Evolutionary conservation across 2,113 vertebrate species (phyloP), one percentile per base, ranked within the genome.

Genomic region (Bungarus multicinctus): DNA sequence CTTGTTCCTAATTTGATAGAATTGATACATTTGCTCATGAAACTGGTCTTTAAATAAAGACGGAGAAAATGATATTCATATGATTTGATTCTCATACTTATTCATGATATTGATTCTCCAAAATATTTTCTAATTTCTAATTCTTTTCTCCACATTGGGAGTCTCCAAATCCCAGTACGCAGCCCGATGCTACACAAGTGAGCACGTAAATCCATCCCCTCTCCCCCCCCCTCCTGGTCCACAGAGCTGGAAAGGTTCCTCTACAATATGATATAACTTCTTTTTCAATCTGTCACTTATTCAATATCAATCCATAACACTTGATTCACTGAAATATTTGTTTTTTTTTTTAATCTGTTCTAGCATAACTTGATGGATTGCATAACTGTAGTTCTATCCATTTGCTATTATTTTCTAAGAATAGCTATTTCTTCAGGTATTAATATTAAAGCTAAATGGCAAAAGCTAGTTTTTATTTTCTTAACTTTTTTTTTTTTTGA

Each of bases 191-290:
- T 69, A 4, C 27, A 30, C 27, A 69, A n/a, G 30, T 0, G 30
- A 69, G 60, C 12, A 34, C 2, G 14, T n/a, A 69, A 69, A 69
- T 34, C 64, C 30, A 14, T 16, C 12, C 12, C 60, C 3, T 69
- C 30, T n/a, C 12, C 14, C 30, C 11, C 5, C 25, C 0, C 2
- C 6, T 34, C 14, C 14, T 0, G 30, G 5, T 18, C n/a, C 5
- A 2, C 30, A 18, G 64, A 69, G 14, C 14, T 0, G 2, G 64
- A 34, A 69, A 69, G 30, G 4, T 69, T 69, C 30, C 30, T 69
- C 30, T 69, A 69, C 12, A 16, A 4, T 27, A 60, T 27, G 12
- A 22, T 3, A 45, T 47, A 20, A 18, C 8, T 43, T 45, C 14
- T 86, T 91, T 86, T 47, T 39, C 25, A 39, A 54, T 81, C 34